A percentile compares a stretch with the other conserved stretches of the same genome.
Conservation (phyloP, 2,888 invertebrate species). For the Rhagonycha fulva region DNA sequence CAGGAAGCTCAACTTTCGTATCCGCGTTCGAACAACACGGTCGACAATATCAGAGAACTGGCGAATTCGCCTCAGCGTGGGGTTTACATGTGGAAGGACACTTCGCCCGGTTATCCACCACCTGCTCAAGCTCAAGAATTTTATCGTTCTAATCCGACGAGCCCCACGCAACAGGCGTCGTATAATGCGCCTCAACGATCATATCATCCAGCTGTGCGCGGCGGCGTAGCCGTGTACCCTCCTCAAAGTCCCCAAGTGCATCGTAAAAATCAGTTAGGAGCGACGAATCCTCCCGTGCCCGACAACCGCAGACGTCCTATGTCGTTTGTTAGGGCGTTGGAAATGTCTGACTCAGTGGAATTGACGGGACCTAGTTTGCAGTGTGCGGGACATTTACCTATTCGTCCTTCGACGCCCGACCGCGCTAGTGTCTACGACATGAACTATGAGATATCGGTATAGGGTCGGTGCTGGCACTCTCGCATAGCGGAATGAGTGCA, state of each 20-base stretch:
- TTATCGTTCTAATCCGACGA: constrained; percentile 71
- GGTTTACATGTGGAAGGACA: constrained; percentile 80
- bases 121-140: constrained; percentile 50
- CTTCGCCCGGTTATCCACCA: constrained; percentile 67
- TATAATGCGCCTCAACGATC: constrained; percentile 54
- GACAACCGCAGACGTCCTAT: constrained; percentile 69
- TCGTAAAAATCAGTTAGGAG: constrained; percentile 54
- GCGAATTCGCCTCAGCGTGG: constrained; percentile 86
- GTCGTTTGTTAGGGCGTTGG: constrained; percentile 86
- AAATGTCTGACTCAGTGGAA: constrained; percentile 88
- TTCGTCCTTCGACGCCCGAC: constrained; percentile 68
- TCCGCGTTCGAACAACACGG: constrained; percentile 74
- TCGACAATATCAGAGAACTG: constrained; percentile 85
- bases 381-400: constrained; percentile 54
- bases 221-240: constrained; percentile 73
- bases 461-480: constrained; percentile 61
- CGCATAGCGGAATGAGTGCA: constrained; percentile 34
- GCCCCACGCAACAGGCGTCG: constrained; percentile 64
- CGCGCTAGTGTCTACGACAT: constrained; percentile 91
- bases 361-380: constrained; percentile 60
- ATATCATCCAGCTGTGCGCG: constrained; percentile 67
- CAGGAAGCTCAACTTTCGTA: constrained; percentile 64
- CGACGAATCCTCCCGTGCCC: constrained; percentile 41
- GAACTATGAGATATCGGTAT: constrained; percentile 95
- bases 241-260: constrained; percentile 60